A percentile compares a stretch with the other conserved stretches of the same genome.
Evolutionary conservation across 2,888 invertebrate species (phyloP).

Genomic region (Ophion slaviceki): DNA sequence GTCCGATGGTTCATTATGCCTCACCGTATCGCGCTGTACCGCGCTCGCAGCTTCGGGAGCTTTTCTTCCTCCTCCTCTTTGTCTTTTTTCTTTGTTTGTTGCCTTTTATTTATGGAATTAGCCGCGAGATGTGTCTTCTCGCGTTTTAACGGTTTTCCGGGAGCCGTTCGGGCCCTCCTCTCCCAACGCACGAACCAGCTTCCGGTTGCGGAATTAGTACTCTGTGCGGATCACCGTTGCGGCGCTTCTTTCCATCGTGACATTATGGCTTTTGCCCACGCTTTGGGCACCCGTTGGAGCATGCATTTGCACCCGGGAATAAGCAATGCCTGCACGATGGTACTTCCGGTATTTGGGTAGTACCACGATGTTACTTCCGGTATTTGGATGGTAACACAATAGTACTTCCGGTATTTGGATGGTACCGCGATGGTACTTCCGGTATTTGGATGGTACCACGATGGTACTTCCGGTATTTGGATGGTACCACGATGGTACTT

Average conservation of each 20-base stretch:
- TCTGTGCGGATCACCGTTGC: constrained; percentile 67
- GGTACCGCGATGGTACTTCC: no score
- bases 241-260: constrained; percentile 13
- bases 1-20: constrained; percentile 78
- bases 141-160: constrained; percentile 73
- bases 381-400: no score
- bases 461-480: no score
- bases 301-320: no score
- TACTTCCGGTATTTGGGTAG: no score
- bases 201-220: constrained; percentile 74
- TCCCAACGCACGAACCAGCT: constrained; percentile 60
- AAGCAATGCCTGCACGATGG: no score
- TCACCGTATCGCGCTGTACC: constrained; percentile 42
- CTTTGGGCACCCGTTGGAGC: no score
- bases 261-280: constrained; percentile 35
- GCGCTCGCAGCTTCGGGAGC: constrained; percentile 64
- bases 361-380: no score
- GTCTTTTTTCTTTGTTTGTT: constrained; percentile 36
- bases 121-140: constrained; percentile 76
- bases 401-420: no score
- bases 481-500: no score
- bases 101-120: constrained; percentile 79
- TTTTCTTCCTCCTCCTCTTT: constrained; percentile 63
- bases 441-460: no score
- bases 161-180: constrained; percentile 29